Base-by-base conservation (phyloP, 2,888 invertebrate genomes). In the Drepanosiphum platanoidis region DNA sequence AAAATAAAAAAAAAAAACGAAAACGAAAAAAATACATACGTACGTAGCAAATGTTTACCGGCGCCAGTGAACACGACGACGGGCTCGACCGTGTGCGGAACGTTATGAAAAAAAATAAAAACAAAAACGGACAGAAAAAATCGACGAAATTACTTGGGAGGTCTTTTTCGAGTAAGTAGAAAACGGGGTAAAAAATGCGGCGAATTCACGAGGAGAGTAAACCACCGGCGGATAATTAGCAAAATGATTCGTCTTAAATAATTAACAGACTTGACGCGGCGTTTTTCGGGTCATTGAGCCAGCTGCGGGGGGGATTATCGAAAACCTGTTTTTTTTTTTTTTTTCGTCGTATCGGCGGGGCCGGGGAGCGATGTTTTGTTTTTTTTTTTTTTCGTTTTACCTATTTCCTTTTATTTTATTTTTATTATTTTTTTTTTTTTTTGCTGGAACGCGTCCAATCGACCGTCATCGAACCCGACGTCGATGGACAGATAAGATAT, bases 121-220 rank as follows among this genome's bases (percentile, higher is more conserved):
- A n/a, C n/a, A n/a, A n/a, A n/a, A 46, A 52, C 22, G 36, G 9
- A 61, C 0, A 42, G 22, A 34, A 68, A 79, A 52, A 52, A 61
- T 27, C 36, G 8, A 42, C 30, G 58, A 72, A 82, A 74, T 83
- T 30, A 74, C 83, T 75, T 75, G 83, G 83, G 83, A 83, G 83
- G 83, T 83, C 83, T 46, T 39, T n/a, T n/a, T n/a, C n/a, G 13
- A 18, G 34, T 70, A n/a, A 70, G 27, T 61, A 30, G 81, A 82
- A 81, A 81, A 72, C 81, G 66, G 72, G 15, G 52, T 30, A 27
- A 66, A 83, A 75, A 83, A 83, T 83, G 64, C 83, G 61, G 42
- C 83, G 61, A 32, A 74, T 27, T 34, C 34, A 15, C 74, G 7
- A 36, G n/a, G n/a, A n/a, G n/a, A n/a, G 72, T 82, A 82, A 82